Evolutionary conservation across 1,140 invertebrate genomes (phyloP).

Genomic region (Sitobion miscanthi): DNA sequence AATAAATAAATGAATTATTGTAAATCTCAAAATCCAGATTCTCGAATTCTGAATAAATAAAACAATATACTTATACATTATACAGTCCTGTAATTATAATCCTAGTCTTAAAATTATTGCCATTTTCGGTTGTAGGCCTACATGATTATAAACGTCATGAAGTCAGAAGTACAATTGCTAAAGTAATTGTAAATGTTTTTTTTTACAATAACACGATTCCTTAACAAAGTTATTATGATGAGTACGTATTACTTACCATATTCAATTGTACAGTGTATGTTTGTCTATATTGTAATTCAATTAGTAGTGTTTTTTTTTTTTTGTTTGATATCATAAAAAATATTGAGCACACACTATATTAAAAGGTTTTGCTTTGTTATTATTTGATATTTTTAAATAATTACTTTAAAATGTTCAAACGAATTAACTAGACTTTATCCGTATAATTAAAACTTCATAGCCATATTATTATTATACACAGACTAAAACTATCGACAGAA

Average conservation of each 20-base stretch:
- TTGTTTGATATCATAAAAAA: not conserved
- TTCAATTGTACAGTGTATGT: not conserved
- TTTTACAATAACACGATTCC: not conserved
- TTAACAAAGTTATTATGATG: not conserved
- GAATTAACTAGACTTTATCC: not conserved
- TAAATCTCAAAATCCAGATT: not conserved
- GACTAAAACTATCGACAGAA: not conserved
- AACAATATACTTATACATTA: not conserved
- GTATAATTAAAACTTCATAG: slow-evolving; percentile 13
- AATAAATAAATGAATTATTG: not conserved
- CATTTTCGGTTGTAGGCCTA: not conserved
- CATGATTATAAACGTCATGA: not conserved
- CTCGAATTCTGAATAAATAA: not conserved
- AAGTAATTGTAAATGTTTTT: not conserved
- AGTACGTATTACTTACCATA: not conserved
- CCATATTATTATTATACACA: not conserved
- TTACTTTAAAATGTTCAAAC: not conserved
- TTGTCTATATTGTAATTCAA: not conserved
- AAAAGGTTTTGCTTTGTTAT: not conserved
- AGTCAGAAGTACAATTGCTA: not conserved
- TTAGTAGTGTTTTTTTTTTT: not conserved
- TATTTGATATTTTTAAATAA: not conserved
- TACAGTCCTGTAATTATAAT: not conserved
- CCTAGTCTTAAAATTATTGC: not conserved
- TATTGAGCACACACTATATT: not conserved